Conservation (phyloP, 2,888 invertebrate genomes). For the Drosophila maculinotata region DNA sequence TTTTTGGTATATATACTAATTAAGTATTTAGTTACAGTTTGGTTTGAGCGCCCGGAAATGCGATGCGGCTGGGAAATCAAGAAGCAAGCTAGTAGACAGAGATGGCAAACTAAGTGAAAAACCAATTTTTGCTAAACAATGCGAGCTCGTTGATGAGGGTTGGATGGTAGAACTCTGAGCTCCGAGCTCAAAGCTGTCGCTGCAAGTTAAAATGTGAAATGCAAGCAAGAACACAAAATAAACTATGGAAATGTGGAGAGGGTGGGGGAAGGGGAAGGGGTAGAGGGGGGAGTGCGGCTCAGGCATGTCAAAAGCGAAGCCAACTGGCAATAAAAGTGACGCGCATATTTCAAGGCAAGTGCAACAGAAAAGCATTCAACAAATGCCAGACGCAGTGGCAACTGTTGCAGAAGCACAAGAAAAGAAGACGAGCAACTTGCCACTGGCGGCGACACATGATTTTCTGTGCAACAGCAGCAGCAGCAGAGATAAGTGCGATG, state of each 20-base stretch:
- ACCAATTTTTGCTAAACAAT: constrained; percentile 74
- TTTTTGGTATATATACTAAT: constrained; percentile 61
- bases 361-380: constrained; percentile 77
- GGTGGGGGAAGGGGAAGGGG: neutral
- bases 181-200: constrained; percentile 49
- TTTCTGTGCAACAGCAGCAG: too few species aligned
- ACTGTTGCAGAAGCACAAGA: constrained; percentile 43
- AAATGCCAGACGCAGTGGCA: constrained; percentile 65
- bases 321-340: constrained; percentile 75
- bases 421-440: constrained; percentile 33
- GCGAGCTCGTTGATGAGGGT: constrained; percentile 21
- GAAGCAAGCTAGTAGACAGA: constrained; percentile 14
- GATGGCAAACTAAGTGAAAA: constrained; percentile 61
- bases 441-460: constrained; percentile 46
- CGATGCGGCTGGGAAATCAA: constrained; percentile 64
- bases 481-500: constrained; percentile 55
- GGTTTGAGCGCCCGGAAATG: constrained; percentile 42
- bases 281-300: neutral
- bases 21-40: constrained; percentile 79
- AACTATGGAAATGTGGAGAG: neutral
- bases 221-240: constrained; percentile 59
- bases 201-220: constrained; percentile 66
- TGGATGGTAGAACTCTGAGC: constrained; percentile 4
- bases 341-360: constrained; percentile 76
- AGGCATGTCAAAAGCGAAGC: constrained; percentile 33